phyloP scores from a whole-genome alignment of 1,140 invertebrate genomes.

The Lordiphosa clarofinis region DNA sequence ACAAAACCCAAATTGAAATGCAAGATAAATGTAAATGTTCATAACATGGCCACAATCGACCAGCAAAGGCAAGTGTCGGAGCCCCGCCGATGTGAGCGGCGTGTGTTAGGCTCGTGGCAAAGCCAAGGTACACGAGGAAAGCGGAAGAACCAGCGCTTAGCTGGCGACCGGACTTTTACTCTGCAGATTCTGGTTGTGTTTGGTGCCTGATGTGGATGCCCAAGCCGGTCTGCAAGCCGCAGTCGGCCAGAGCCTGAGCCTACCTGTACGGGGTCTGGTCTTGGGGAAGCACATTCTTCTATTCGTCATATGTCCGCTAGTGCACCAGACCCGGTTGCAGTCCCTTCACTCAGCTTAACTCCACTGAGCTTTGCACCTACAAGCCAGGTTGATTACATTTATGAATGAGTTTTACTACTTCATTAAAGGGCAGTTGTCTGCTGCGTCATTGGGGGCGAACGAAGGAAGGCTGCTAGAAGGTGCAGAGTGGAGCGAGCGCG shows the following conservation, averaged over 20 bases:
- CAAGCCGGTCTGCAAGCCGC: constrained; percentile 8
- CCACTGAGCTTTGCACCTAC: constrained; percentile 40
- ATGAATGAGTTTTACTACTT: constrained; percentile 80
- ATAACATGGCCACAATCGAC: constrained; percentile 50
- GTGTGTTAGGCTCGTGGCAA: constrained; percentile 79
- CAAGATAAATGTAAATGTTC: constrained; percentile 77
- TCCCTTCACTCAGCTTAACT: constrained; percentile 43
- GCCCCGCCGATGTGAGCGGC: constrained; percentile 41
- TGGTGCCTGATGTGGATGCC: constrained; percentile 5
- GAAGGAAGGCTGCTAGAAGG: constrained; percentile 2
- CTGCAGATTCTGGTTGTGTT: constrained; percentile 21
- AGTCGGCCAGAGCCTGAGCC: constrained; percentile 16
- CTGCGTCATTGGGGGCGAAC: constrained; percentile 29
- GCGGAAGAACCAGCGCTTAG: constrained; percentile 14
- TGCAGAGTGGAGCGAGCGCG: constrained; percentile 30
- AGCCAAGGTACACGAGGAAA: constrained; percentile 17
- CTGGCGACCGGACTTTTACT: constrained; percentile 9
- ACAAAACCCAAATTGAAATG: constrained; percentile 73
- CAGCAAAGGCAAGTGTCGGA: constrained; percentile 63
- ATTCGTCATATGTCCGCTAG: constrained; percentile 66
- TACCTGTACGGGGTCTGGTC: constrained; percentile 28
- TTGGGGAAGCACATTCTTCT: constrained; percentile 49
- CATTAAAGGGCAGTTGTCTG: constrained; percentile 66
- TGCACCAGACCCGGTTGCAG: constrained; percentile 19
- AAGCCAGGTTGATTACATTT: constrained; percentile 68